Evolutionary conservation across 2,797 vertebrate species (phyloP), one percentile per base, ranked within the genome.

Genomic region (Muscicapa comitata): DNA sequence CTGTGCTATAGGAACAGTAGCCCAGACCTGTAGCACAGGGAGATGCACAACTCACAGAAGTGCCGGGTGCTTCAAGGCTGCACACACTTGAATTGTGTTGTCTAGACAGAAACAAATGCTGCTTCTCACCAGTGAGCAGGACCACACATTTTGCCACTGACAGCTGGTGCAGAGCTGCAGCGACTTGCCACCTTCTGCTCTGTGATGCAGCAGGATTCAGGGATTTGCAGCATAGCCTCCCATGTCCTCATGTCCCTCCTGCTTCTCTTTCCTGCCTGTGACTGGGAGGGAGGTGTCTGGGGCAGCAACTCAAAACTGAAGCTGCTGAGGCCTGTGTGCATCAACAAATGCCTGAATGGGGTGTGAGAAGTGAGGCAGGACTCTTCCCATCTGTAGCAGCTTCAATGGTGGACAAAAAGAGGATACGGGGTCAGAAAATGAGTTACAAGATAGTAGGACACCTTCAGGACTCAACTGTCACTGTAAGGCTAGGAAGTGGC

Each of bases 371-470:
- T 13, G 26, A 38, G 15, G 7, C 33, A 55, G 47, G 16, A 17
- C 37, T 74, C 9, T 40, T 19, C 19, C 10, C 8, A 1, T 28
- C 28, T 31, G 29, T 45, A 31, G 38, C 24, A 68, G 13, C 28
- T 66, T 43, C 11, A 9, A 18, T 31, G 10, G 5, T 8, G 11
- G 4, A 21, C 0, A 0, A 42, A 19, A 58, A 51, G 63, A 13
- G 9, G 9, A 40, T 29, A 53, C 7, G 20, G 9, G 4, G 21
- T 53, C 6, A 15, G 2, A 13, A 71, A 57, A 54, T 2, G 11
- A 4, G 6, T 23, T 35, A 6, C 2, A 7, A 59, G 10, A 55
- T 45, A 10, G 13, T 9, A n/a, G n/a, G 31, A 11, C 16, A 17
- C 8, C 43, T 35, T 33, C 45, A 83, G 47, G 21, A 25, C 16